Evolutionary conservation across 2,888 invertebrate species (phyloP).

Genomic region (Lymantria monacha): DNA sequence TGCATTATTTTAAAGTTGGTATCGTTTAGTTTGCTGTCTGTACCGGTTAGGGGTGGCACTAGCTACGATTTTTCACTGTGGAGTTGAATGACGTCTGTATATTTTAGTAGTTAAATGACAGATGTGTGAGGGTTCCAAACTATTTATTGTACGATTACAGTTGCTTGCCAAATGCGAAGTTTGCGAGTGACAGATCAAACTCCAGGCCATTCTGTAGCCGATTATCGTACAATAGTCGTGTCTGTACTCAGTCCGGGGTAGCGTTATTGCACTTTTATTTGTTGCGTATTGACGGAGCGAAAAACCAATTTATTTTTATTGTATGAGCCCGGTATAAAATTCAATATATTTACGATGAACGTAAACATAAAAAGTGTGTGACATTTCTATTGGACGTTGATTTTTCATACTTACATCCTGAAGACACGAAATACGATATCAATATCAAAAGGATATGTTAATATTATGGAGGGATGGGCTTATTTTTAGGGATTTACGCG

Average conservation of each 20-base stretch:
- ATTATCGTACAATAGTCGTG: constrained; percentile 46
- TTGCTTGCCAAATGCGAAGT: constrained; percentile 69
- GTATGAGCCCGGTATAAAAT: constrained; percentile 58
- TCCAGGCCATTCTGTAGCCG: constrained; percentile 48
- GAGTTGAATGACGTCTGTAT: constrained; percentile 78
- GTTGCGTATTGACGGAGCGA: constrained; percentile 42
- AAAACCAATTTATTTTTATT: constrained; percentile 41
- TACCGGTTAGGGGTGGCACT: constrained; percentile 61
- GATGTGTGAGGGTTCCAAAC: constrained; percentile 78
- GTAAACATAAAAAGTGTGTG: constrained; percentile 47
- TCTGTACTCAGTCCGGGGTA: constrained; percentile 5
- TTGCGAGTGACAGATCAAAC: constrained; percentile 70
- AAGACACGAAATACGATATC: constrained; percentile 10
- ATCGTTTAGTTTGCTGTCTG: constrained; percentile 23
- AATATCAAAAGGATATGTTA: constrained; percentile 7
- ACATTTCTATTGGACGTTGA: constrained; percentile 24
- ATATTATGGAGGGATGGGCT: constrained; percentile 2
- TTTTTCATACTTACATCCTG: constrained; percentile 3
- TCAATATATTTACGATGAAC: constrained; percentile 71
- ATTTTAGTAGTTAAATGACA: constrained; percentile 81
- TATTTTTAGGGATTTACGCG: constrained; percentile 11
- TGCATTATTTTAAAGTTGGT: constrained; percentile 24
- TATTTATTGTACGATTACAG: constrained; percentile 79
- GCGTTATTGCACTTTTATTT: constrained; percentile 53
- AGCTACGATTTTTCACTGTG: constrained; percentile 74